phyloP scores from a whole-genome alignment of 1,140 invertebrate genomes.

The Mya arenaria region DNA sequence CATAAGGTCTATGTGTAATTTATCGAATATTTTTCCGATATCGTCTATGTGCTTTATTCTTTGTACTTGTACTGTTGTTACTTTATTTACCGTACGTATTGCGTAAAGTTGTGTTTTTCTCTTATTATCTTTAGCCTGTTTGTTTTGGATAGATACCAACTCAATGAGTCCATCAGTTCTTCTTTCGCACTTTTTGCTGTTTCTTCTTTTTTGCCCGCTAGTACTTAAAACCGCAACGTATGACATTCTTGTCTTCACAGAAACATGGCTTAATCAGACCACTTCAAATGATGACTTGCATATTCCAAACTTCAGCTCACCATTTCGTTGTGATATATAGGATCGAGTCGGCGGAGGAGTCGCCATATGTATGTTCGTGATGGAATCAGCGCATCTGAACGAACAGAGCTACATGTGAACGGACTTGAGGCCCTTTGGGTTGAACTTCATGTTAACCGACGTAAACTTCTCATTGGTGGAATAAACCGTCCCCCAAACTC shows the following conservation, averaged over 20 bases:
- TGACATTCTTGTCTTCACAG: neutral
- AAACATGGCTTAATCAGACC: neutral
- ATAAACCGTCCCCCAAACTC: neutral
- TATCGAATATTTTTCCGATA: no score
- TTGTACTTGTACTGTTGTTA: no score
- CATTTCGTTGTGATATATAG: neutral
- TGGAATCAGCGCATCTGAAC: neutral
- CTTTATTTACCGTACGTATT: no score
- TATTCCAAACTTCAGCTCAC: neutral
- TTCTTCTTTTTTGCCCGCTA: no score
- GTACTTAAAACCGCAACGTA: neutral
- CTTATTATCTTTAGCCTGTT: no score
- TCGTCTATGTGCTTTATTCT: no score
- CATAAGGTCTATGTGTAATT: no score
- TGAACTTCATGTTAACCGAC: neutral
- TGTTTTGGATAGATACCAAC: no score
- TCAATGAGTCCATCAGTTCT: no score
- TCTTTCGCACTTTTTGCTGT: no score
- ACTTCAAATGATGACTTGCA: neutral
- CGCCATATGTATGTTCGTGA: conserved; percentile 20
- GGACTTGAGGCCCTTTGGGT: conserved; percentile 6
- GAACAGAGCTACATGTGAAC: neutral
- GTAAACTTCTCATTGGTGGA: conserved; percentile 10
- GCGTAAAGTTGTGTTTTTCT: no score
- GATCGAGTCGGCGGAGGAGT: neutral